phyloP scores from a whole-genome alignment of 2,888 invertebrate species.

The Athetis lepigone region DNA sequence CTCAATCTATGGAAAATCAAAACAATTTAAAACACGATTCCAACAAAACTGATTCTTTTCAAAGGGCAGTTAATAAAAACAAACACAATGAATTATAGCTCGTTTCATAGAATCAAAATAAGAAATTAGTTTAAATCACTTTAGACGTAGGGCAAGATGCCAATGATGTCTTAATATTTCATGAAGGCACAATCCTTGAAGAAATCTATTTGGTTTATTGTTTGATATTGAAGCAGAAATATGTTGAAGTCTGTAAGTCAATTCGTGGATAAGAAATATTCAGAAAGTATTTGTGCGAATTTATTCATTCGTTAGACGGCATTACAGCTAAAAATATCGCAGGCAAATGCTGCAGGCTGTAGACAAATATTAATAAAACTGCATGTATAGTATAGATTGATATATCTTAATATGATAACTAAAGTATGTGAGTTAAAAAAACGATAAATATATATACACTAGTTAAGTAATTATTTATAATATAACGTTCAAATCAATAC shows the following conservation, averaged over 20 bases:
- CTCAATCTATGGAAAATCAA: conserved; percentile 19
- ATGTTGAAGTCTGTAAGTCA: not conserved
- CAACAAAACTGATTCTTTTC: conserved; percentile 39
- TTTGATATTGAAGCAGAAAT: not conserved
- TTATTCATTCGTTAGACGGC: not conserved
- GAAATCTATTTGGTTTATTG: conserved; percentile 5
- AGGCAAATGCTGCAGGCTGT: too few species aligned
- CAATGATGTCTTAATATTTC: conserved; percentile 18
- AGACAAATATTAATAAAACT: too few species aligned
- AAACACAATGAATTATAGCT: conserved; percentile 29
- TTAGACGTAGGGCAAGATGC: conserved; percentile 15
- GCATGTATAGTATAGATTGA: too few species aligned
- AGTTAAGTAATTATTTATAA: not conserved
- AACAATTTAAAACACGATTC: conserved; percentile 23
- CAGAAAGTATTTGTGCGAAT: conserved; percentile 3
- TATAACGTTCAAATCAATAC: conserved; percentile 23
- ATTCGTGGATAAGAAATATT: not conserved
- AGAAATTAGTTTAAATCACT: conserved; percentile 23
- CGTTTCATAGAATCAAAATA: conserved; percentile 30
- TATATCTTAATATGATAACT: too few species aligned
- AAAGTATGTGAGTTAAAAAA: not conserved
- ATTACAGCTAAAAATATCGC: conserved; percentile 10
- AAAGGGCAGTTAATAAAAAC: conserved; percentile 35
- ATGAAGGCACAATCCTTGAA: not conserved
- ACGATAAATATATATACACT: not conserved